phyloP scores from a whole-genome alignment of 2,888 invertebrate genomes.

The Tiphia femorata region DNA sequence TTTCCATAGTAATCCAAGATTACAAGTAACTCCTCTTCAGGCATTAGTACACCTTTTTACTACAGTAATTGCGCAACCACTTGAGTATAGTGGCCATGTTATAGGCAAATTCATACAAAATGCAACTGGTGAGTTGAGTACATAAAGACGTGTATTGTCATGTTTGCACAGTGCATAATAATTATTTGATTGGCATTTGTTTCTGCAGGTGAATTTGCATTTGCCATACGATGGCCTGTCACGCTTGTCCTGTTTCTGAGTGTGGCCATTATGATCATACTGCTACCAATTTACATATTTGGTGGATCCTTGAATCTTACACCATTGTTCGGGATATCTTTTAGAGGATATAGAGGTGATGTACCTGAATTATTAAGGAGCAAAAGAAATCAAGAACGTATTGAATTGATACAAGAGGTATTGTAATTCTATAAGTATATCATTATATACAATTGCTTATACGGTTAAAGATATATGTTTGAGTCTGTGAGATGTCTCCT shows the following conservation, averaged over 20 bases:
- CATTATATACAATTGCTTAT: too few relatives aligned
- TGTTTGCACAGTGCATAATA: neutral
- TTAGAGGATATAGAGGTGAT: too few relatives aligned
- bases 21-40: slow-evolving; percentile 56
- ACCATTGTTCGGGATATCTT: too few relatives aligned
- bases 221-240: slow-evolving; percentile 23
- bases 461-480: too few relatives aligned
- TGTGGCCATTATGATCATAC: slow-evolving; percentile 24
- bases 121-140: slow-evolving; percentile 50
- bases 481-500: too few relatives aligned
- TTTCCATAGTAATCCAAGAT: slow-evolving; percentile 48
- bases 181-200: too few relatives aligned
- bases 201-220: slow-evolving; percentile 42
- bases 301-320: slow-evolving; percentile 48
- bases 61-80: slow-evolving; percentile 45
- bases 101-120: slow-evolving; percentile 45
- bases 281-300: slow-evolving; percentile 31
- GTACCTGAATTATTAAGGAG: too few relatives aligned
- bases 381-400: too few relatives aligned
- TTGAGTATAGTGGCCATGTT: slow-evolving; percentile 38
- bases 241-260: slow-evolving; percentile 26
- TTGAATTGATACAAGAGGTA: too few relatives aligned
- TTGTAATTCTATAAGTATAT: too few relatives aligned
- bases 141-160: too few relatives aligned
- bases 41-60: slow-evolving; percentile 52